Base-by-base conservation (phyloP, 2,888 invertebrate species). In the Blomia tropicalis region DNA sequence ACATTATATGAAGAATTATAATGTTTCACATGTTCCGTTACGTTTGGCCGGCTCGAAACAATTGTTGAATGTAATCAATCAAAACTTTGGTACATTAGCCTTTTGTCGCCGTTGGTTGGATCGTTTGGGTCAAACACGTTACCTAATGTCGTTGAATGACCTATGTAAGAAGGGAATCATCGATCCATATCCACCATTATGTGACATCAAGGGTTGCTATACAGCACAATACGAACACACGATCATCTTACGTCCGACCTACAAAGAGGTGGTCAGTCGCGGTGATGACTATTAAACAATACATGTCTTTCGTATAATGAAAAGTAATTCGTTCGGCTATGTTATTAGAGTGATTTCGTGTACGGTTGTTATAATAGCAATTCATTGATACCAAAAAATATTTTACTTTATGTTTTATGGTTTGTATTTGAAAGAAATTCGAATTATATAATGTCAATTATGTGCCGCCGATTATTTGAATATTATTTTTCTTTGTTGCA, bases 141-240 rank as follows among this genome's bases (percentile, higher is more conserved):
- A 98, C 76, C 86, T 96, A 70, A 91, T 96, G 88, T 93, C 93
- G 1, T 78, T 98, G 53, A 98, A 98, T 76, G 96, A 98, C 79
- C 79, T 98, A 62, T 93, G 93, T 76, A 96, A 98, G 74, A 93
- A 93, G 73, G 88, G 88, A 58, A 87, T 95, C 30, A 88, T 99
- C n/a, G 91, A 93, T 72, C 85, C 96, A 0, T 98, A 98, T 77
- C 98, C 98, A 23, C 98, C 98, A 7, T 80, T 98, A 60, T 96
- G 95, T 73, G 98, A 98, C 77, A 81, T 87, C 67, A 90, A 88
- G 75, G 96, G 98, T 63, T 91, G 88, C 74, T 99, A 95, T 77
- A 99, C 98, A 0, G 98, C 98, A 51, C 98, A 99, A 77, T 99
- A 88, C 73, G 98, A 99, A 74, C 98, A 99, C 76, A 99, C 98